Percentiles rank a stretch among this genome's conserved stretches.
phyloP scores from a whole-genome alignment of 2,113 vertebrate genomes.

The Zosterops pallidus region DNA sequence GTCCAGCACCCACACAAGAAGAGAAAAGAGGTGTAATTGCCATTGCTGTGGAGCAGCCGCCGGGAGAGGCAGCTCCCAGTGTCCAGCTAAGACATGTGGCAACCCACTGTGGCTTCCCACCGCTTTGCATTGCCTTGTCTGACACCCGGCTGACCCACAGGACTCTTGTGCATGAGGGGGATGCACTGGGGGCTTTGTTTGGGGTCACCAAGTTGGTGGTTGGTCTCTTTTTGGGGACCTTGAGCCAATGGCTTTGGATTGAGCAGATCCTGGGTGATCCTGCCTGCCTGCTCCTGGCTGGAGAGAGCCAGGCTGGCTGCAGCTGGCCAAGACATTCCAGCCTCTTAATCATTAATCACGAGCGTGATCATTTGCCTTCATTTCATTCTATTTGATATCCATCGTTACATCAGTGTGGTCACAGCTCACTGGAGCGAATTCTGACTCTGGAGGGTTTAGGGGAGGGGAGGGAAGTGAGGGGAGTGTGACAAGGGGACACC shows the following conservation, averaged over 20 bases:
- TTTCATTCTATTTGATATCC: background rate
- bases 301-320: background rate
- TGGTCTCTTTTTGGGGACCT: background rate
- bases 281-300: background rate
- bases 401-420: background rate
- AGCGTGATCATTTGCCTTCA: background rate
- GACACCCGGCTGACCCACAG: accelerated
- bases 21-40: background rate
- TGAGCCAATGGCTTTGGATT: background rate
- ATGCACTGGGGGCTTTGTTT: background rate
- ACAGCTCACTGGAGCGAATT: background rate
- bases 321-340: background rate
- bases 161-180: background rate
- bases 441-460: background rate
- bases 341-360: background rate
- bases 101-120: background rate
- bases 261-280: background rate
- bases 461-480: background rate
- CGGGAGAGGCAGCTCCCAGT: background rate
- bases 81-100: background rate
- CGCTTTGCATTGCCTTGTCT: accelerated
- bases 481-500: accelerated
- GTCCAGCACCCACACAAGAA: constrained; percentile 77
- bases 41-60: background rate
- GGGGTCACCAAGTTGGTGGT: background rate